Evolutionary conservation across 2,888 invertebrate genomes (phyloP), one percentile per base, ranked within the genome.

Genomic region (Urechis unicinctus): DNA sequence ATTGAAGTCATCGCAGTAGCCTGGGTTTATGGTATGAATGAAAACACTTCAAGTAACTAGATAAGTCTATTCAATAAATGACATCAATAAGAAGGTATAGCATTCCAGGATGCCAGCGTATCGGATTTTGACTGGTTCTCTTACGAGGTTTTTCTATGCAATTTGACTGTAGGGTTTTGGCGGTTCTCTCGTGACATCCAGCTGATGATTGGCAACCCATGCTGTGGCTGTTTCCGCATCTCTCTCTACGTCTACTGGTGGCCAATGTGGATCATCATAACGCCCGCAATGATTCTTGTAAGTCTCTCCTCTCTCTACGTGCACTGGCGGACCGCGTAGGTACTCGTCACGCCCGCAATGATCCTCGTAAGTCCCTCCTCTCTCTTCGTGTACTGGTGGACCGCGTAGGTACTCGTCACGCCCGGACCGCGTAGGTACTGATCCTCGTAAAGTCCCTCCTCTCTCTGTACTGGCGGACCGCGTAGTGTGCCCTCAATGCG

Each of bases 251-350:
- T 30, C 42, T 87, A 86, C 69, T 90, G 89, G 90, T 85, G 83
- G 78, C 64, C 82, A 5, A 82, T 84, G 30, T 59, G 57, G 44
- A 78, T 79, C 60, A 48, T 43, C 21, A 73, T 86, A 1, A 84
- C 86, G 13, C 90, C 90, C 1, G 41, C 83, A n/a, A 82, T 84
- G 29, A 83, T 87, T 61, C 31, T 87, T 70, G 89, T 89, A 79
- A 84, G 85, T 83, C 36, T 36, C n/a, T 5, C 51, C 6, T 6
- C 9, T 6, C 44, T 50, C 30, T 58, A 48, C 49, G 30, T 30
- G 31, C 87, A 86, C 69, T 90, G 89, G 90, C 85, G 83, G 78
- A 64, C 82, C 6, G 82, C 84, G 30, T 89, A 88, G 88, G 82
- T 83, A 9, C 78, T 85, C 52, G 73, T 86, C 1, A 84, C 86